phyloP scores from a whole-genome alignment of 1,140 invertebrate genomes.

The Eufriesea mexicana region DNA sequence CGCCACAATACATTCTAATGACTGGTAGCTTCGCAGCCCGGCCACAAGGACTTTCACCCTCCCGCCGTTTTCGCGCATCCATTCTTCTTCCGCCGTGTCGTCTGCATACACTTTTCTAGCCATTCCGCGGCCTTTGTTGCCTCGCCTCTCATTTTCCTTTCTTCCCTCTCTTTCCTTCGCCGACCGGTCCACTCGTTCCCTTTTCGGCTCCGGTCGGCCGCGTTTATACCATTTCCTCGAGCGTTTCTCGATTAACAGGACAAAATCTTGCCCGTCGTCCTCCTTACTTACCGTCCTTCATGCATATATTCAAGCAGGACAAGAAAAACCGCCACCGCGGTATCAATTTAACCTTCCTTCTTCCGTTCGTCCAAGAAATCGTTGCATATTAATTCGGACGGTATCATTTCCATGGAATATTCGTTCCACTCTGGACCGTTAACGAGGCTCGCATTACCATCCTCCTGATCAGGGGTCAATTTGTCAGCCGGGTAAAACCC shows the following conservation, averaged over 20 bases:
- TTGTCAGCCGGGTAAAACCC: not conserved
- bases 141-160: not conserved
- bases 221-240: constrained; percentile 48
- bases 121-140: constrained; percentile 14
- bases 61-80: constrained; percentile 12
- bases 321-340: not conserved
- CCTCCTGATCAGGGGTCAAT: constrained; percentile 3
- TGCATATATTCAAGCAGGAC: constrained; percentile 12
- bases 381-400: constrained; percentile 45
- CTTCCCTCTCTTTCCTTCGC: not conserved
- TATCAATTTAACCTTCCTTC: constrained; percentile 18
- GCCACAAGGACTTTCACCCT: constrained; percentile 39
- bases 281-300: not conserved
- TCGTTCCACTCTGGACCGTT: not conserved
- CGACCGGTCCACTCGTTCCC: not conserved
- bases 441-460: constrained; percentile 29
- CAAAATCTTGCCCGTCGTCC: not conserved
- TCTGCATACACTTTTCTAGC: constrained; percentile 40
- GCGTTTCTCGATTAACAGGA: constrained; percentile 16
- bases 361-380: not conserved
- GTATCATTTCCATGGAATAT: not conserved
- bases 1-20: constrained; percentile 79
- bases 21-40: constrained; percentile 61
- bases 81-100: constrained; percentile 43
- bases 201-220: constrained; percentile 26